Conservation (phyloP, 2,888 invertebrate genomes). For the Seladonia tumulorum region DNA sequence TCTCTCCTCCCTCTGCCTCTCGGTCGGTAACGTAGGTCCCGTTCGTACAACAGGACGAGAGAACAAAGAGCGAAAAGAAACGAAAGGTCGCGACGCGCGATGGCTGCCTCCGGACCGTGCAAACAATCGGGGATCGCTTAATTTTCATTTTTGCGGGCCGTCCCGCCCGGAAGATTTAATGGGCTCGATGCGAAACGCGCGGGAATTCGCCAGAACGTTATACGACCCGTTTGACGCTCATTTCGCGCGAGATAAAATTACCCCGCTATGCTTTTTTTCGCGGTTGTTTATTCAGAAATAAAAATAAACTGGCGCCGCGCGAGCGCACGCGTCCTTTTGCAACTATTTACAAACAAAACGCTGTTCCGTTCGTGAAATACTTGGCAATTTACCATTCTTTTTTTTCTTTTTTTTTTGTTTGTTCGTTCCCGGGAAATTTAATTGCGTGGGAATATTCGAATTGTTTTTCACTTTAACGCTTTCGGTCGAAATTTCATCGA, state of each 20-base stretch:
- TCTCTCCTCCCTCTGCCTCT: neutral
- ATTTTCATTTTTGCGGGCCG: slow-evolving; percentile 74
- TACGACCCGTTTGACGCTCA: slow-evolving; percentile 22
- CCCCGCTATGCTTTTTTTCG: neutral
- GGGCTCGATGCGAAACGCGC: slow-evolving; percentile 30
- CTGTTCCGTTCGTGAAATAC: neutral
- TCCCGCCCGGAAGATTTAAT: slow-evolving; percentile 49
- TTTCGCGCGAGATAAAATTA: slow-evolving; percentile 27
- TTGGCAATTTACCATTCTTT: neutral
- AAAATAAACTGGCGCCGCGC: neutral
- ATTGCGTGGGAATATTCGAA: neutral
- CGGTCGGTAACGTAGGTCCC: slow-evolving; percentile 74
- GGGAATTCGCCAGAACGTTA: slow-evolving; percentile 35
- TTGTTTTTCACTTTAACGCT: neutral
- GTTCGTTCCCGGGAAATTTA: neutral
- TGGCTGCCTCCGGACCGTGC: slow-evolving; percentile 63
- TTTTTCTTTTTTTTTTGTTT: neutral
- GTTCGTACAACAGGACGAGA: neutral
- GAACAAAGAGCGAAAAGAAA: slow-evolving; percentile 49
- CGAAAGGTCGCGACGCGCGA: slow-evolving; percentile 68
- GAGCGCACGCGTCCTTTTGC: neutral
- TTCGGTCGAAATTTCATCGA: neutral
- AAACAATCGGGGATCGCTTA: slow-evolving; percentile 78
- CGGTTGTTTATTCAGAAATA: neutral
- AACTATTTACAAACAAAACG: slow-evolving; percentile 9